Percentiles rank a stretch among this genome's conserved stretches.
These are phyloP conservation scores for Cyrtorhinus lividipennis DNA, from an alignment of 1,140 invertebrate genomes.

Conservation along the genomic window DNA sequence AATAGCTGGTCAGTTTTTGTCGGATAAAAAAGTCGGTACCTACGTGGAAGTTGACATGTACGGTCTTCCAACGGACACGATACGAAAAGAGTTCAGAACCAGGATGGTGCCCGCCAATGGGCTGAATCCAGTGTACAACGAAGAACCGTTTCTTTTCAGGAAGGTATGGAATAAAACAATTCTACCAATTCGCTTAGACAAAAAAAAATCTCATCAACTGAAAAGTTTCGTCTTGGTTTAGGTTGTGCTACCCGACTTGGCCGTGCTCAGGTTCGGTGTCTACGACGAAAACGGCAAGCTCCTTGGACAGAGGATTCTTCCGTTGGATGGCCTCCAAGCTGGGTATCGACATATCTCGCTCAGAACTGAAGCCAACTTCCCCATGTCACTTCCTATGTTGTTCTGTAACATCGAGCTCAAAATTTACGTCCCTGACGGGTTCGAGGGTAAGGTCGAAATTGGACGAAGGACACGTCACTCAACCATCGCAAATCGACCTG, in stretches of 20 bases:
- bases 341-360: slow-evolving; percentile 97
- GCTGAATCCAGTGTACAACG: slow-evolving; percentile 94
- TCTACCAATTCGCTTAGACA: too few relatives aligned
- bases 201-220: too few relatives aligned
- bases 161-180: too few relatives aligned
- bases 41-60: slow-evolving; percentile 99
- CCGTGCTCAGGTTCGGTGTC: slow-evolving; percentile 92
- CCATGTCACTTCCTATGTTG: slow-evolving; percentile 94
- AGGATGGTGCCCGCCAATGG: slow-evolving; percentile 92
- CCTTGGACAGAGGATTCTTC: slow-evolving; percentile 92
- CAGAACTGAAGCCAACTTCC: slow-evolving; percentile 96
- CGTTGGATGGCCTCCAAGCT: slow-evolving; percentile 91
- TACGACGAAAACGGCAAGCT: slow-evolving; percentile 97
- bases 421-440: slow-evolving; percentile 98
- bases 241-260: slow-evolving; percentile 94
- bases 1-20: slow-evolving; percentile 98
- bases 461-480: too few relatives aligned
- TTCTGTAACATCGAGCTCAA: slow-evolving; percentile 99
- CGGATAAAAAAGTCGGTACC: slow-evolving; percentile 96
- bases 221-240: slow-evolving; percentile 26
- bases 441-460: slow-evolving; percentile 84
- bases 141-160: slow-evolving; percentile 94
- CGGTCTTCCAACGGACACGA: slow-evolving; percentile 96
- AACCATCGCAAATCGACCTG: too few relatives aligned
- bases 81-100: slow-evolving; percentile 94